Evolutionary conservation across 2,113 vertebrate species (phyloP).

Genomic region (Anas platyrhynchos): DNA sequence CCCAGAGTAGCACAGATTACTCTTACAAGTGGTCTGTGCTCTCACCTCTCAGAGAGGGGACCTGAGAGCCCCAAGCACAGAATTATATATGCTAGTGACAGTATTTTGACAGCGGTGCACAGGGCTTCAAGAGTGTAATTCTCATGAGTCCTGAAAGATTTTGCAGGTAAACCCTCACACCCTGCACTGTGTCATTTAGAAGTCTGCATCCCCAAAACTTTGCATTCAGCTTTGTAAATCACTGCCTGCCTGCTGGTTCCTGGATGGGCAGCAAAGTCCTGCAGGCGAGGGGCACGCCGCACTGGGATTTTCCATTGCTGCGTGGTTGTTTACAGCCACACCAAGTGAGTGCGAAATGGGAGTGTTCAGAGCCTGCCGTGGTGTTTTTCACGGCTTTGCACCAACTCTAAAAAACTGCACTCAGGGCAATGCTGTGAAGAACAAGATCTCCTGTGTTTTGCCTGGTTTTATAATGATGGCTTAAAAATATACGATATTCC

Average conservation of each 20-base stretch:
- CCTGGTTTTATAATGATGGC: not conserved
- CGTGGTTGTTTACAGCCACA: conserved; percentile 1
- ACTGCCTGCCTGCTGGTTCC: not conserved
- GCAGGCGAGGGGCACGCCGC: not conserved
- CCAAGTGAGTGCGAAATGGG: not conserved
- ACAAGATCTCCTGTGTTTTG: not conserved
- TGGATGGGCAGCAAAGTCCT: not conserved
- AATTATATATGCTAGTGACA: not conserved
- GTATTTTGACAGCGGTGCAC: not conserved
- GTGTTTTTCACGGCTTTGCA: conserved; percentile 9
- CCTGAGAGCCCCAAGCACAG: not conserved
- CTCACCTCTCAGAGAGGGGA: not conserved
- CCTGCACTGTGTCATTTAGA: not conserved
- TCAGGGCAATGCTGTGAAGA: not conserved
- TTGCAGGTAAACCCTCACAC: not conserved
- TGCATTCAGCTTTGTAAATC: not conserved
- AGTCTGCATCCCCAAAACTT: not conserved
- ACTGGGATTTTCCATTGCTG: conserved; percentile 43
- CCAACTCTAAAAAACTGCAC: not conserved
- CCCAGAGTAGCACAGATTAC: not conserved
- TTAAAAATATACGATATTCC: not conserved
- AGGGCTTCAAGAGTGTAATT: not conserved
- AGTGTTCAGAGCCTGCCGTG: not conserved
- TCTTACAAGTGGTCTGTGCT: not conserved
- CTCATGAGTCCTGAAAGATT: not conserved